Evolutionary conservation across 1,140 invertebrate species (phyloP), one percentile per base, ranked within the genome.

Genomic region (Venustaconcha ellipsiformis): DNA sequence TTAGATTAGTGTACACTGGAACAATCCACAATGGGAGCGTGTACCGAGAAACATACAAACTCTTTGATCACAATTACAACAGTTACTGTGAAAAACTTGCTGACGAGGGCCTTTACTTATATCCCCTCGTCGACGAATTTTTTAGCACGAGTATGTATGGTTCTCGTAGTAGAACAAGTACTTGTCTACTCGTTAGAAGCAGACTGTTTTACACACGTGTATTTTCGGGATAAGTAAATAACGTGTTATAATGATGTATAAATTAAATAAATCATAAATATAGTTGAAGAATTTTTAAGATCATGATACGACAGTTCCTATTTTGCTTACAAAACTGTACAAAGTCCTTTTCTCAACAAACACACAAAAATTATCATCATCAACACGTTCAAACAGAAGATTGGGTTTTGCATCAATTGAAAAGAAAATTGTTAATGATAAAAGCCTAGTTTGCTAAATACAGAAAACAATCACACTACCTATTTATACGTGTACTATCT

Each of bases 1-100:
- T 77, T 77, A 77, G 72, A 77, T 77, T 72, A 77, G 72, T 77
- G 72, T 77, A 77, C 75, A 77, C 70, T 72, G 75, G 75, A 77
- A 77, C 75, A 77, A 77, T 77, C 75, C 75, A 77, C 75, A 67
- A 69, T 30, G 75, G 75, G 75, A 72, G 63, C 67, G 62, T 57
- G 64, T 60, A 58, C 57, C 75, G 70, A 66, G 68, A 56, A 63
- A 67, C 64, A 67, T 77, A 77, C 58, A 57, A 20, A 72, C 70
- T 67, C 68, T 60, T 48, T 48, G 37, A 48, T 8, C 37, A 48
- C 37, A 48, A 48, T 48, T 48, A 48, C 37, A 11, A 48, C 37
- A 48, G 37, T 48, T 48, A 48, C 37, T 48, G 37, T 48, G 37
- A 48, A 48, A 48, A 48, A 48, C 37, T 5, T 11, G 37, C 0